phyloP scores from a whole-genome alignment of 2,113 vertebrate genomes.

The Rutilus rutilus region DNA sequence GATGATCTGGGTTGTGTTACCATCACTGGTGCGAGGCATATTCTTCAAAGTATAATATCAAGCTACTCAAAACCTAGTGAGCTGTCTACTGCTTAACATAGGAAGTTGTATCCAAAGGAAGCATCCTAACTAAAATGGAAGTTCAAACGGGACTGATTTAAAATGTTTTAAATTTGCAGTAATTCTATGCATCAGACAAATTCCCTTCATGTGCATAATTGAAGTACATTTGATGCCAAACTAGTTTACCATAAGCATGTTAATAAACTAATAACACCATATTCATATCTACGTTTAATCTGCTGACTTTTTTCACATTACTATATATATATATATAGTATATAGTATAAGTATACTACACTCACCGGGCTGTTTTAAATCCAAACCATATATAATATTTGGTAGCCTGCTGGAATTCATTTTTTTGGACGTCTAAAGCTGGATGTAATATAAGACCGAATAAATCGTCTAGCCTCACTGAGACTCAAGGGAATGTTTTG shows the following conservation, averaged over 20 bases:
- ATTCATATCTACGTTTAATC: background rate
- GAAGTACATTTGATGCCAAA: background rate
- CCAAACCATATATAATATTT: background rate
- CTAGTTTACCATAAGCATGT: background rate
- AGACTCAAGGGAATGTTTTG: background rate
- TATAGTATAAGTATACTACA: background rate
- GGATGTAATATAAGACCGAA: slow-evolving; percentile 1
- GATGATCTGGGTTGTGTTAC: slow-evolving; percentile 3
- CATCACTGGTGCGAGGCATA: background rate
- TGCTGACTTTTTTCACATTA: no score
- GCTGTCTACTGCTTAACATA: background rate
- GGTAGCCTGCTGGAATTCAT: no score
- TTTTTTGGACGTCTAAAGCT: background rate
- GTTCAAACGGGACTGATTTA: background rate
- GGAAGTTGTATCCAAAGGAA: background rate
- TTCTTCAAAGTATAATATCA: background rate
- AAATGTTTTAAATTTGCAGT: background rate
- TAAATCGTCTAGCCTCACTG: background rate
- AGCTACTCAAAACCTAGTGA: background rate
- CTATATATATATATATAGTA: no score
- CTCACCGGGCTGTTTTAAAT: background rate
- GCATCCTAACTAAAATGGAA: background rate
- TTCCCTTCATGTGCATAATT: background rate
- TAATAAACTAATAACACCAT: background rate
- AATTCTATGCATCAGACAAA: background rate